phyloP scores from a whole-genome alignment of 2,888 invertebrate genomes.

The Augochlorella aurata region DNA sequence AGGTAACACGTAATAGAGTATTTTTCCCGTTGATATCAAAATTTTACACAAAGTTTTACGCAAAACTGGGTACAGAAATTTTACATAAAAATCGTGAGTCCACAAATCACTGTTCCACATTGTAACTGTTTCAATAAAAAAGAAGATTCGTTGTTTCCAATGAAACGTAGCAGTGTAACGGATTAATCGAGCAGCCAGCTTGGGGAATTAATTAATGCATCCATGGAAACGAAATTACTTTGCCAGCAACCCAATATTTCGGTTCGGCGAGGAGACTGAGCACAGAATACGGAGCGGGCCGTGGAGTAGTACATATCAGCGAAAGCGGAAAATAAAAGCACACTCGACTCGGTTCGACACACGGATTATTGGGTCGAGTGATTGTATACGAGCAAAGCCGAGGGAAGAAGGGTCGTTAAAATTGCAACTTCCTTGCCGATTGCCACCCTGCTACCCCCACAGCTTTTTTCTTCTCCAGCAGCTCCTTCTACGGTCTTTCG shows the following conservation, averaged over 20 bases:
- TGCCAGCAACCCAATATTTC: not conserved
- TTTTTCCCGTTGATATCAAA: too few relatives aligned
- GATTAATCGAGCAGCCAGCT: too few relatives aligned
- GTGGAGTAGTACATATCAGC: conserved; percentile 6
- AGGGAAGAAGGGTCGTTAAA: conserved; percentile 57
- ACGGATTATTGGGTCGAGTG: conserved; percentile 66
- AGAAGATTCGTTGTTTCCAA: too few relatives aligned
- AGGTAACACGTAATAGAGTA: too few relatives aligned
- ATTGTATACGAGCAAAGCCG: conserved; percentile 29
- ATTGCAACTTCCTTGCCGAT: conserved; percentile 48
- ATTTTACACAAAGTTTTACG: too few relatives aligned
- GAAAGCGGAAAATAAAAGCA: conserved; percentile 46
- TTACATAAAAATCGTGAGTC: too few relatives aligned
- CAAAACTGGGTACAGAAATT: too few relatives aligned
- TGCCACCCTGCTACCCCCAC: not conserved
- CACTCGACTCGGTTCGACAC: conserved; percentile 48
- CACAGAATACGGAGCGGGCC: not conserved
- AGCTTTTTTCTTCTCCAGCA: not conserved
- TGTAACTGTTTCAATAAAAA: too few relatives aligned
- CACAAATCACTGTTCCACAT: too few relatives aligned
- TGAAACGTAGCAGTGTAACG: too few relatives aligned
- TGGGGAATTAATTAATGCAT: too few relatives aligned
- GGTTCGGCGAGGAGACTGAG: not conserved
- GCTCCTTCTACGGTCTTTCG: not conserved
- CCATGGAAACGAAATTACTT: too few relatives aligned